Conservation (phyloP, 2,113 vertebrate genomes). For the Leucoraja erinaceus region DNA sequence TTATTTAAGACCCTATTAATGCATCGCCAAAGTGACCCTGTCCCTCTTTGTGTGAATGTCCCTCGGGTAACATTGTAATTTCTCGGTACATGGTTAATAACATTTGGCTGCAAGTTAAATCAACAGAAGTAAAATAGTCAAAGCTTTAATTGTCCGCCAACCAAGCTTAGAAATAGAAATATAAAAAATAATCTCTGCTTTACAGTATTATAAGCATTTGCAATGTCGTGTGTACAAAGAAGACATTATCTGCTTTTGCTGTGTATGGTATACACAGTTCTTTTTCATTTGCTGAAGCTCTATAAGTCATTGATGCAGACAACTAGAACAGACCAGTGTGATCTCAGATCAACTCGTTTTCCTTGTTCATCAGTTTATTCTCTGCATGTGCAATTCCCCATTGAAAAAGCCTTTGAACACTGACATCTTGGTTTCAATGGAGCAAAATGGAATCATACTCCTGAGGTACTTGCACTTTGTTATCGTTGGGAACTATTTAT, state of each 20-base stretch:
- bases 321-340: neutral
- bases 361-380: neutral
- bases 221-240: neutral
- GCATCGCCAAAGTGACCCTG: neutral
- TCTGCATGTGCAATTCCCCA: conserved; percentile 24
- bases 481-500: neutral
- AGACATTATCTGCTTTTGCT: no score
- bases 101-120: neutral
- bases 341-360: neutral
- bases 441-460: conserved; percentile 4
- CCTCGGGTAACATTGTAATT: neutral
- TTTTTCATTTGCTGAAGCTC: neutral
- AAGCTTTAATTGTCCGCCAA: neutral
- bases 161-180: neutral
- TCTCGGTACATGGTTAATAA: neutral
- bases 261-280: neutral
- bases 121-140: neutral
- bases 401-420: neutral
- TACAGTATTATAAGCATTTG: neutral
- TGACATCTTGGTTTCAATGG: neutral
- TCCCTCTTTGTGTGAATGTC: neutral
- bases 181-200: neutral
- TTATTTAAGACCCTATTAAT: neutral
- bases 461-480: conserved; percentile 7
- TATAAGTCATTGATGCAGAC: neutral